Base-by-base conservation (phyloP, 2,888 invertebrate genomes). In the Antheraea assamensis region DNA sequence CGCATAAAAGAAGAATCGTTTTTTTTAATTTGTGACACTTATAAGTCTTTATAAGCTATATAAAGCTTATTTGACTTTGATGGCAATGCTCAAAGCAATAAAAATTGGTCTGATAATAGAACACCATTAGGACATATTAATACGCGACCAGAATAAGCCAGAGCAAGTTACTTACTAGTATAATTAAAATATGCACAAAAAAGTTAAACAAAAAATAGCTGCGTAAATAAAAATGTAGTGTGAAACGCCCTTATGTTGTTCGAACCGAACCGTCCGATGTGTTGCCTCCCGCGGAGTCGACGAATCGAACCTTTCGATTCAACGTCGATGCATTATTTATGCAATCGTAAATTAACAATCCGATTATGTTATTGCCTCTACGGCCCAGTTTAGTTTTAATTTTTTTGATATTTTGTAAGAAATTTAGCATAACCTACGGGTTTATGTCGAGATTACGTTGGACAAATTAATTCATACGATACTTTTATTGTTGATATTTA, bases 301-400 rank as follows among this genome's bases (percentile, higher is more conserved):
- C 81, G 82, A 83, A 85, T 83, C 84, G 83, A 84, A 85, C 81
- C 83, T 82, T 84, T 87, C 84, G 85, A 88, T 87, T 87, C 82
- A 82, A 80, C 84, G 85, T 83, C 83, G 88, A 89, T 89, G 85
- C 85, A 81, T 86, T 86, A 84, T 87, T 86, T 83, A 85, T 83
- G 77, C 82, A 83, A 84, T 81, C 81, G 81, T 86, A 87, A 86
- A 88, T 85, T 84, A 86, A 80, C 78, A 77, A 75, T 74, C 72
- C 77, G 82, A 84, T 84, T 85, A 87, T 86, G 80, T 84, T 87
- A 88, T 84, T 78, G 83, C 81, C 76, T 66, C 74, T 76, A 72
- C 79, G 83, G 79, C 87, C 88, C 81, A 83, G 85, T 81, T 88
- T 83, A 80, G 74, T 82, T 83, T 84, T 81, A 81, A 85, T 86